phyloP scores from a whole-genome alignment of 1,140 invertebrate genomes.

The Meloidogyne chitwoodi region DNA sequence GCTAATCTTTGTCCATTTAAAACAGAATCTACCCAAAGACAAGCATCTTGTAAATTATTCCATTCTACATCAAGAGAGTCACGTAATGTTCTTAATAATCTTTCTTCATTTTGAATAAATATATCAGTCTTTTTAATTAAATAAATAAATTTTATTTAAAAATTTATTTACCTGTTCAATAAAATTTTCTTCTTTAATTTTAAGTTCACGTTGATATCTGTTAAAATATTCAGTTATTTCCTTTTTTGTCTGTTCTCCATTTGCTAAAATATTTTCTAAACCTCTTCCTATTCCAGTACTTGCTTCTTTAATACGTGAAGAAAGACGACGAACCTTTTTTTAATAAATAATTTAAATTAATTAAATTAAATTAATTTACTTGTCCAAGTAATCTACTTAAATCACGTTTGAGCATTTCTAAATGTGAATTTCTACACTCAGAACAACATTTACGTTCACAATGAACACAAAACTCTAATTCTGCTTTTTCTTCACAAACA shows the following conservation, averaged over 20 bases:
- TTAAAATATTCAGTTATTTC: conserved; percentile 58
- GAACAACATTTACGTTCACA: conserved; percentile 78
- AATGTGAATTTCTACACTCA: conserved; percentile 69
- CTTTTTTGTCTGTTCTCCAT: conserved; percentile 57
- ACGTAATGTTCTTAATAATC: conserved; percentile 48
- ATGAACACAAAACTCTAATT: conserved; percentile 80
- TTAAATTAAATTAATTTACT: conserved; percentile 20
- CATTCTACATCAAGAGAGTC: conserved; percentile 44
- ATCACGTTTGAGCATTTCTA: conserved; percentile 88
- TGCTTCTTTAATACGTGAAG: conserved; percentile 53
- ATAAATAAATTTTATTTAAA: background rate
- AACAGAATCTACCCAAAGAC: conserved; percentile 46
- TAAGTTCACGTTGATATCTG: conserved; percentile 52
- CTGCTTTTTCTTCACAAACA: conserved; percentile 84
- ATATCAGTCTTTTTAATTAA: conserved; percentile 46
- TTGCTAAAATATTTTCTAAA: conserved; percentile 44
- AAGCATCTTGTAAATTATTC: conserved; percentile 46
- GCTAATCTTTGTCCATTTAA: conserved; percentile 36
- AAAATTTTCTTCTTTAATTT: conserved; percentile 51
- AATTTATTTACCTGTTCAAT: conserved; percentile 47
- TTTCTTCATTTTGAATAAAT: conserved; percentile 49
- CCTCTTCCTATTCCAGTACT: conserved; percentile 48
- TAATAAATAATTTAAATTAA: background rate
- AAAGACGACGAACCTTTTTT: conserved; percentile 48
- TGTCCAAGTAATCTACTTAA: conserved; percentile 73